A percentile compares a stretch with the other conserved stretches of the same genome.
These are phyloP conservation scores for Bombus superbus DNA, from an alignment of 1,140 invertebrate genomes.

Conservation along the genomic window DNA sequence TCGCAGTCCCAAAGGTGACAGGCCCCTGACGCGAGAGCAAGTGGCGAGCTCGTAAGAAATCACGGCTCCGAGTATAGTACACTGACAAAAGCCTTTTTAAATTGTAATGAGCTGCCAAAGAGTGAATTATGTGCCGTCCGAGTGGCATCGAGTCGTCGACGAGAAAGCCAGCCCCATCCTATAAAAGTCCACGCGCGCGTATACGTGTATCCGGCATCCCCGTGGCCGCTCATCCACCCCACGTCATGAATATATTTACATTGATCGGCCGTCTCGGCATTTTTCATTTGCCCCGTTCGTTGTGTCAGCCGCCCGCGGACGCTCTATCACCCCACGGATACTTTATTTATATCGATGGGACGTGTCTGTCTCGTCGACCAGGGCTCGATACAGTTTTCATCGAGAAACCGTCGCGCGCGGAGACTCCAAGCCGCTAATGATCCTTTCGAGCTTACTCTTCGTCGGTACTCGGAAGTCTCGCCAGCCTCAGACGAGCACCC, in stretches of 20 bases:
- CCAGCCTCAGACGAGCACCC: too few relatives aligned
- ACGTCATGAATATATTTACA: conserved; percentile 84
- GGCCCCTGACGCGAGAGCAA: conserved; percentile 35
- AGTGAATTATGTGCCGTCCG: conserved; percentile 81
- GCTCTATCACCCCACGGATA: conserved; percentile 65
- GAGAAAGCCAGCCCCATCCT: conserved; percentile 49
- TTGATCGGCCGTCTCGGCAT: conserved; percentile 82
- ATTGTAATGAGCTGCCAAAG: conserved; percentile 84
- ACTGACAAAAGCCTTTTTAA: conserved; percentile 80
- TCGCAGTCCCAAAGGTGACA: conserved; percentile 37
- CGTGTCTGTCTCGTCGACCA: conserved; percentile 58
- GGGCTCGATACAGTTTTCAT: conserved; percentile 59
- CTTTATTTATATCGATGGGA: conserved; percentile 74
- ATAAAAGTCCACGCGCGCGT: conserved; percentile 57
- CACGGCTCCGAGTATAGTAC: conserved; percentile 55
- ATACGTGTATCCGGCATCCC: conserved; percentile 66
- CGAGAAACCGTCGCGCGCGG: background rate
- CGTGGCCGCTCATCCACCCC: conserved; percentile 76
- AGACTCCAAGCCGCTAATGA: conserved; percentile 46
- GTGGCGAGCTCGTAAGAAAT: conserved; percentile 60
- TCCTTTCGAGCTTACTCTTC: conserved; percentile 37
- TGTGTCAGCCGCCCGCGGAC: conserved; percentile 65
- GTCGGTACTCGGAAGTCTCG: too few relatives aligned
- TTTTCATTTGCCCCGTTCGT: conserved; percentile 80
- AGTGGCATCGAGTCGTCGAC: conserved; percentile 76